Evolutionary conservation across 2,113 vertebrate species (phyloP).

Genomic region (Prolemur simus): DNA sequence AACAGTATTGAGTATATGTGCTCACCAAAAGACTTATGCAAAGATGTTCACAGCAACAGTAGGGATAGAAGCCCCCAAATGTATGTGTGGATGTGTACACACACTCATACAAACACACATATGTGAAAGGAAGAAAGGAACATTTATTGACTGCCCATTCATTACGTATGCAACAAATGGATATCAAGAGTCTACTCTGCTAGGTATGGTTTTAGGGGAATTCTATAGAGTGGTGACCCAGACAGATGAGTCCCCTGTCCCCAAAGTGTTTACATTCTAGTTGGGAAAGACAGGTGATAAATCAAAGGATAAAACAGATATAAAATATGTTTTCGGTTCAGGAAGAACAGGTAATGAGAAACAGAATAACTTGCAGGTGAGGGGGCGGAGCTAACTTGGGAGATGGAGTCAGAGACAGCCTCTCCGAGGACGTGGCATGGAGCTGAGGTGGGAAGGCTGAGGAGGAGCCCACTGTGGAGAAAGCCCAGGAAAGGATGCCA

Average conservation of each 20-base stretch:
- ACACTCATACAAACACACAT: too few relatives aligned
- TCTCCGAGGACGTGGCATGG: not conserved
- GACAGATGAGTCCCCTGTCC: not conserved
- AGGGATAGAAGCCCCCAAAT: not conserved
- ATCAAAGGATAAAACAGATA: not conserved
- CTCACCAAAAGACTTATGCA: not conserved
- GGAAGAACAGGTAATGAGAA: not conserved
- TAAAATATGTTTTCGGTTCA: not conserved
- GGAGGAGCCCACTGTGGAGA: not conserved
- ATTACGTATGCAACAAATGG: accelerated
- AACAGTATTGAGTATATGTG: accelerated
- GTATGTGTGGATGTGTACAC: not conserved
- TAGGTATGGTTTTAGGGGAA: not conserved
- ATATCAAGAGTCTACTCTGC: not conserved
- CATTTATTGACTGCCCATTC: not conserved
- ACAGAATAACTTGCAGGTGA: not conserved
- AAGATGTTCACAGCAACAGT: not conserved
- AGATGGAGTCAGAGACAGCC: not conserved
- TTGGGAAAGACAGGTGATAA: not conserved
- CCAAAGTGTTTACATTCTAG: not conserved
- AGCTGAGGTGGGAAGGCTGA: not conserved
- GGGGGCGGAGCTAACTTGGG: not conserved
- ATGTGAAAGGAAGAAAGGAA: not conserved
- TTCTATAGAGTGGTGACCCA: not conserved
- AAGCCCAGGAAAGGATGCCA: not conserved